phyloP scores from a whole-genome alignment of 2,797 vertebrate species.

The Xenopus petersii region DNA sequence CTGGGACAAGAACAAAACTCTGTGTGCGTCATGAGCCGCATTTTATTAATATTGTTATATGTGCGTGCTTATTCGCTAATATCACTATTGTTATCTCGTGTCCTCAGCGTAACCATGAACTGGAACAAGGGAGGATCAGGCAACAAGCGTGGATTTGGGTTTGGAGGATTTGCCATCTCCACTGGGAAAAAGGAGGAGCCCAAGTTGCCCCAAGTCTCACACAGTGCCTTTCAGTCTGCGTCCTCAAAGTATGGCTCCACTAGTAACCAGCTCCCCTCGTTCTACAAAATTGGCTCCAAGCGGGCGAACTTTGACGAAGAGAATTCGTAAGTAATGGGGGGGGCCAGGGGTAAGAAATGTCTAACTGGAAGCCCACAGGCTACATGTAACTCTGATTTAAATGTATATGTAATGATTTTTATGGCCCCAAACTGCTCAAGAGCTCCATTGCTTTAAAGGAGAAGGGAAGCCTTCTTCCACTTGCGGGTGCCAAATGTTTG shows the following conservation, averaged over 20 bases:
- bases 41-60: no score
- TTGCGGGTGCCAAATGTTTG: no score
- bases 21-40: background rate
- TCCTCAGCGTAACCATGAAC: slow-evolving; percentile 76
- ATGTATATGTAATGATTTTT: no score
- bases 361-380: background rate
- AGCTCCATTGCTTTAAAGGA: no score
- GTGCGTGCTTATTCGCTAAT: no score
- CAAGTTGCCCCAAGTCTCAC: slow-evolving; percentile 71
- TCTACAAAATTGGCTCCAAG: slow-evolving; percentile 98
- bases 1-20: no score
- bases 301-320: slow-evolving; percentile 96
- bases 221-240: slow-evolving; percentile 78
- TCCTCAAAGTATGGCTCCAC: slow-evolving; percentile 76
- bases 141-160: slow-evolving; percentile 93
- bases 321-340: slow-evolving; percentile 84
- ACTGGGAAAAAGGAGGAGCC: slow-evolving; percentile 90
- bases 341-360: background rate
- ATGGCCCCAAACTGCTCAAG: no score
- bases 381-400: background rate
- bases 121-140: slow-evolving; percentile 96
- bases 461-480: no score
- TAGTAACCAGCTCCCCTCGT: slow-evolving; percentile 88
- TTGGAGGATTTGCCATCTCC: slow-evolving; percentile 90
- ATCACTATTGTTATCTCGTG: background rate